Conservation (phyloP, 2,888 invertebrate species). For the Erebia epiphron region DNA sequence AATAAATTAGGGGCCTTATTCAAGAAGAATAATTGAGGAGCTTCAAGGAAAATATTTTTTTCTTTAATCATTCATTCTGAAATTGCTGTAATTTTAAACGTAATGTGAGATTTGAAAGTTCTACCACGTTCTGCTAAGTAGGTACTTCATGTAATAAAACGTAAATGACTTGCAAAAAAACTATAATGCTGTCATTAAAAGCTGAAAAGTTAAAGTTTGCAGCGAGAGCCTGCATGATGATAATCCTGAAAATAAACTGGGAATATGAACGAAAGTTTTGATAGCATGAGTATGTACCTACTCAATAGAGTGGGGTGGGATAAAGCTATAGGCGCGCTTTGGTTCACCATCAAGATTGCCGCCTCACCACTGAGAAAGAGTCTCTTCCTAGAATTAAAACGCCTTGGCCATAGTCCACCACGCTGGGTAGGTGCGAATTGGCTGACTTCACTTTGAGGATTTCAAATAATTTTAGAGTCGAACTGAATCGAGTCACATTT, state of each 20-base stretch:
- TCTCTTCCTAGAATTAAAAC: no score
- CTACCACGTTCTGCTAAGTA: not conserved
- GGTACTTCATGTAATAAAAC: constrained; percentile 1
- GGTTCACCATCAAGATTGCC: no score
- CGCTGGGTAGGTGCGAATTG: no score
- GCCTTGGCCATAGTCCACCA: no score
- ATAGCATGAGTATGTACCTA: not conserved
- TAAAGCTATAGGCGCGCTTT: not conserved
- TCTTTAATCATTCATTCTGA: no score
- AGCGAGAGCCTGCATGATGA: constrained; percentile 11
- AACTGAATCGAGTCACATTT: no score
- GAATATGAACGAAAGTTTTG: constrained; percentile 11
- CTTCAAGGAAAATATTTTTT: no score
- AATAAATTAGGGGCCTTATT: not conserved
- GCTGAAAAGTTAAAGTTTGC: constrained; percentile 16
- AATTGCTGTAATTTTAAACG: not conserved
- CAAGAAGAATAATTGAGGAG: no score
- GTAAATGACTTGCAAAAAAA: constrained; percentile 14
- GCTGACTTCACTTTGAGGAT: no score
- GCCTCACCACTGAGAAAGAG: no score
- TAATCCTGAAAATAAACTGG: constrained; percentile 20
- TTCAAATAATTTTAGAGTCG: no score
- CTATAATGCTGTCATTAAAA: constrained; percentile 18
- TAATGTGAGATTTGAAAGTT: not conserved
- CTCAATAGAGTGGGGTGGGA: not conserved